These are phyloP conservation scores for Rhinolophus sinicus DNA, from an alignment of 2,113 vertebrate genomes.

Conservation along the genomic window DNA sequence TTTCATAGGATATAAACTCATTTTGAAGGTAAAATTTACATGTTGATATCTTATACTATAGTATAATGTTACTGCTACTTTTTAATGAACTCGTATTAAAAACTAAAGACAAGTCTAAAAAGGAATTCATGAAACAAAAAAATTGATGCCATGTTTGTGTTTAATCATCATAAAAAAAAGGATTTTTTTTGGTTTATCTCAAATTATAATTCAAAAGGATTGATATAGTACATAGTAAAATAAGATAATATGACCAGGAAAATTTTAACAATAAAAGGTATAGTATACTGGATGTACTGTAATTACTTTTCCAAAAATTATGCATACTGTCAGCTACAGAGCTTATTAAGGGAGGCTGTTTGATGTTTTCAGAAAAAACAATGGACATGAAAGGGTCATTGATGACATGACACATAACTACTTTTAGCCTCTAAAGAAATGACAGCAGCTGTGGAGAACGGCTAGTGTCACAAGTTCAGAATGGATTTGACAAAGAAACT, in stretches of 20 bases:
- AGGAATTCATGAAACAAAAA: not conserved
- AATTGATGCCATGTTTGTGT: not conserved
- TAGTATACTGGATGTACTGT: not conserved
- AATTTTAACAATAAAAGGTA: not conserved
- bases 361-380: conserved; percentile 24
- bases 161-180: not conserved
- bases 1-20: not conserved
- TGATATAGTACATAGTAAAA: not conserved
- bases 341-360: conserved; percentile 39
- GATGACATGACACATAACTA: not conserved
- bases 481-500: not conserved
- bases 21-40: not conserved
- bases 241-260: not conserved
- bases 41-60: not conserved
- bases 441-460: not conserved
- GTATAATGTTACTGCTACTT: not conserved
- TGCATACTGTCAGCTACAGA: not conserved
- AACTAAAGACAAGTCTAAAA: conserved; percentile 7
- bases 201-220: not conserved
- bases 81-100: not conserved
- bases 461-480: not conserved
- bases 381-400: not conserved
- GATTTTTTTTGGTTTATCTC: not conserved
- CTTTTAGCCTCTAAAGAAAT: conserved; percentile 54
- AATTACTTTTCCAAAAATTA: not conserved